Conservation (phyloP, 1,140 invertebrate genomes). For the Caenorhabditis brenneri region DNA sequence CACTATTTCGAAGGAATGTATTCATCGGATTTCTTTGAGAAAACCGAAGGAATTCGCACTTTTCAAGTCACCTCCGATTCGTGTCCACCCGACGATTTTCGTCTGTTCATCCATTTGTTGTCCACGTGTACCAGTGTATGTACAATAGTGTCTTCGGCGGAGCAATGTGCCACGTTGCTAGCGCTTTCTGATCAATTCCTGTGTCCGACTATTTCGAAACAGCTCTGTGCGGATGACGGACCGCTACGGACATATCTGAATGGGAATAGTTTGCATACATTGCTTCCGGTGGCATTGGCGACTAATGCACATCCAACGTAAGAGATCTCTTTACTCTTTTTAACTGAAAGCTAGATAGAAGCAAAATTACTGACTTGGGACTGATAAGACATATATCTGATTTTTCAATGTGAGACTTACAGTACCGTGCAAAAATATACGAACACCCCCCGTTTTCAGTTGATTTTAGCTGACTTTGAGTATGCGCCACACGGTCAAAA, state of each 20-base stretch:
- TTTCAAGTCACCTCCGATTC: slow-evolving; percentile 2
- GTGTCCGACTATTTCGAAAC: not conserved
- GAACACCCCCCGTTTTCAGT: too few species aligned
- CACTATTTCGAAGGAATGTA: slow-evolving; percentile 36
- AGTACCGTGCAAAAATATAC: too few species aligned
- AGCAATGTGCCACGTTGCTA: not conserved
- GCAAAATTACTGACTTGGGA: not conserved
- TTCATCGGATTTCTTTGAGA: not conserved
- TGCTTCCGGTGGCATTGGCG: not conserved
- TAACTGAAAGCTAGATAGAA: not conserved
- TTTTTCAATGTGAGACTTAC: too few species aligned
- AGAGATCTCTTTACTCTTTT: not conserved
- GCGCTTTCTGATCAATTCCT: slow-evolving; percentile 30
- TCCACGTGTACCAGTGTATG: not conserved
- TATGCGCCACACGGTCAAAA: too few species aligned
- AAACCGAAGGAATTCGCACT: not conserved
- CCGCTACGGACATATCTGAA: not conserved
- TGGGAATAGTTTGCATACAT: not conserved
- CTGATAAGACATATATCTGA: not conserved
- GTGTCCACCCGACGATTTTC: not conserved
- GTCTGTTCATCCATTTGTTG: not conserved
- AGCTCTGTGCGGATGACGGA: not conserved
- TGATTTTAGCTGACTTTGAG: too few species aligned
- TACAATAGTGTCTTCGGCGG: not conserved
- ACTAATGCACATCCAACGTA: slow-evolving; percentile 20